Evolutionary conservation across 2,113 vertebrate genomes (phyloP), one percentile per base, ranked within the genome.

Genomic region (Lasiurus borealis): DNA sequence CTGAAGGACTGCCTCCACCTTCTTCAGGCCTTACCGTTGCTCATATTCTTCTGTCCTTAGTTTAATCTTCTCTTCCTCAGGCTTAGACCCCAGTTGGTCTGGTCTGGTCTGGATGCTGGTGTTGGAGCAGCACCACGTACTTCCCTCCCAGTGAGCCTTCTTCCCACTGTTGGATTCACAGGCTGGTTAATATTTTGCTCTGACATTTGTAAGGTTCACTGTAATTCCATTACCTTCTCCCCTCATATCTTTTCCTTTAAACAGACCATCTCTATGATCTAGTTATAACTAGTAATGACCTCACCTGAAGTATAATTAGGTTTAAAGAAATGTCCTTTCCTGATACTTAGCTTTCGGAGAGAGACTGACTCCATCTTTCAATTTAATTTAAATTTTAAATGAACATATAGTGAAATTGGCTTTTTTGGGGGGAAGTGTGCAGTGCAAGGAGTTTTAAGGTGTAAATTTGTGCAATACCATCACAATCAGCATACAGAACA

Each of bases 361-460:
- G 77, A 90, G 72, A 76, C 36, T 76, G 57, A 31, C 31, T 44
- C 5, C 14, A 36, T 85, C 31, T 85, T 92, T 83, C 44, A 88
- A 78, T 86, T 95, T 84, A 84, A 66, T n/a, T 73, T 73, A 64
- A 66, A 25, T 83, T 90, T 25, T 83, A 88, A 92, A 76, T 50
- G 48, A 82, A 66, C 11, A 15, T 18, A 36, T 2, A 29, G 25
- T 18, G 29, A 90, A 77, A 78, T 13, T 73, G 81, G 78, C 90
- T 93, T 71, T 77, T 92, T 5, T 29, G 0, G 34, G 25, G 25
- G n/a, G 21, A 11, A 64, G 50, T 27, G 21, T 94, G 23, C 5
- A 77, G 40, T 8, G 91, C 46, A 73, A 15, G 18, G 36, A 21
- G 13, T 64, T 72, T 82, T 72, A 82, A 73, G 3, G 14, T 48